A percentile compares a stretch with the other conserved stretches of the same genome.
Evolutionary conservation across 2,888 invertebrate species (phyloP).

Genomic region (Nymphalis urticae): DNA sequence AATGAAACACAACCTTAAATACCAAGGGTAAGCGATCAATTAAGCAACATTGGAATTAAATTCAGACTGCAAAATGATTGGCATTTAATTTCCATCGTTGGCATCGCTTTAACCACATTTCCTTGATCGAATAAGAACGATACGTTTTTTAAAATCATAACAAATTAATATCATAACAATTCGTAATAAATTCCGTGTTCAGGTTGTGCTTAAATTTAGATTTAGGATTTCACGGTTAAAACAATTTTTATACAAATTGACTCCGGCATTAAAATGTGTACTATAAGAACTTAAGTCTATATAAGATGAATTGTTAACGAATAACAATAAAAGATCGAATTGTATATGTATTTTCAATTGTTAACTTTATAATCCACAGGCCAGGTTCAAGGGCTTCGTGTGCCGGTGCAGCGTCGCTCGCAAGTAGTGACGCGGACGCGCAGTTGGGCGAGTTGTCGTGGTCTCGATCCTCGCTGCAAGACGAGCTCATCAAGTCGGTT

Average conservation of each 20-base stretch:
- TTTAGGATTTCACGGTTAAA: too few relatives aligned
- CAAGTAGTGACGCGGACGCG: constrained; percentile 77
- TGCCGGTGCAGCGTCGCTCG: constrained; percentile 82
- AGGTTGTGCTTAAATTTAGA: too few relatives aligned
- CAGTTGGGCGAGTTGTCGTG: constrained; percentile 81
- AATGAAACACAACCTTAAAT: too few relatives aligned
- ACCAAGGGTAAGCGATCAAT: not conserved
- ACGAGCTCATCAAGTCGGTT: constrained; percentile 85
- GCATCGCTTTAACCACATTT: not conserved
- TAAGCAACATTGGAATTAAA: not conserved
- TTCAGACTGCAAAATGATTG: constrained; percentile 1
- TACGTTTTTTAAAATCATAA: too few relatives aligned
- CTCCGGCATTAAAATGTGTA: too few relatives aligned
- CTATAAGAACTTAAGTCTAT: too few relatives aligned
- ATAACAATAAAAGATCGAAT: not conserved
- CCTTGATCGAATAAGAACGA: not conserved
- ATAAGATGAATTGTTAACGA: too few relatives aligned
- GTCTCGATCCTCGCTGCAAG: constrained; percentile 85
- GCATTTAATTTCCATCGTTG: constrained; percentile 11
- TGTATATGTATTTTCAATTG: not conserved
- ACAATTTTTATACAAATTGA: too few relatives aligned
- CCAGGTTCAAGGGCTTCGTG: constrained; percentile 81
- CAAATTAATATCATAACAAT: too few relatives aligned
- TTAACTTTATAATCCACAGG: constrained; percentile 44
- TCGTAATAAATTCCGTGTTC: too few relatives aligned